Evolutionary conservation across 2,113 vertebrate species (phyloP).

Genomic region (Cynopterus brachyotis): DNA sequence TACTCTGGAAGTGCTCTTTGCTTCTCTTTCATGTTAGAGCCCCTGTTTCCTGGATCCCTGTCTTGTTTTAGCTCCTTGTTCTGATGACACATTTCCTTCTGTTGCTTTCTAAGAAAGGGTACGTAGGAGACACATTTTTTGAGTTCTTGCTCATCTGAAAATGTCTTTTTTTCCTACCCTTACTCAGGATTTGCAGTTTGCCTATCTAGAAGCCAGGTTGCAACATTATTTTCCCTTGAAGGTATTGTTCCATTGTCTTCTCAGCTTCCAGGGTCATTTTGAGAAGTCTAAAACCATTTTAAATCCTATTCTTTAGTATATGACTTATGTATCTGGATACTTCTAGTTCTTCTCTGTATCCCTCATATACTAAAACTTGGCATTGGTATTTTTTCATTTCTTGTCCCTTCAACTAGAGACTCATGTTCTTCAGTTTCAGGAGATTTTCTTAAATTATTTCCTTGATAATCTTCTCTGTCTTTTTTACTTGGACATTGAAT

Average conservation of each 20-base stretch:
- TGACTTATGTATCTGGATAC: not conserved
- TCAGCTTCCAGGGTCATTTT: constrained; percentile 2
- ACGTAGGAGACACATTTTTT: not conserved
- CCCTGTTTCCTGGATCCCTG: not conserved
- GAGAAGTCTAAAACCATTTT: not conserved
- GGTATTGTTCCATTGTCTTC: not conserved
- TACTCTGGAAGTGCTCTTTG: not conserved
- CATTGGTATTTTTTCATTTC: not conserved
- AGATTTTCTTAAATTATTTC: constrained; percentile 34
- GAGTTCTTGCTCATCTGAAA: not conserved
- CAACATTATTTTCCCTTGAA: not conserved
- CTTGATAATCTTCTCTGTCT: not conserved
- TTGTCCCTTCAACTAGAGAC: not conserved
- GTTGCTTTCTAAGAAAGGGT: not conserved
- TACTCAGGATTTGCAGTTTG: not conserved
- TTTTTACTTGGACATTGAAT: not conserved
- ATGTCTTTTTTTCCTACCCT: not conserved
- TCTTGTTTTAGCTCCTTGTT: not conserved
- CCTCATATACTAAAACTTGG: not conserved
- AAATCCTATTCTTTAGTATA: not conserved
- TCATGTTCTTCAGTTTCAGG: not conserved
- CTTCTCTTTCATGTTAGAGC: not conserved
- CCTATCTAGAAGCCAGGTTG: not conserved
- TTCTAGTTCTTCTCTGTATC: not conserved
- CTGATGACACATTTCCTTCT: not conserved